A percentile compares a stretch with the other conserved stretches of the same genome.
These are phyloP conservation scores for Heteropelma amictum DNA, from an alignment of 2,888 invertebrate genomes.

Conservation along the genomic window DNA sequence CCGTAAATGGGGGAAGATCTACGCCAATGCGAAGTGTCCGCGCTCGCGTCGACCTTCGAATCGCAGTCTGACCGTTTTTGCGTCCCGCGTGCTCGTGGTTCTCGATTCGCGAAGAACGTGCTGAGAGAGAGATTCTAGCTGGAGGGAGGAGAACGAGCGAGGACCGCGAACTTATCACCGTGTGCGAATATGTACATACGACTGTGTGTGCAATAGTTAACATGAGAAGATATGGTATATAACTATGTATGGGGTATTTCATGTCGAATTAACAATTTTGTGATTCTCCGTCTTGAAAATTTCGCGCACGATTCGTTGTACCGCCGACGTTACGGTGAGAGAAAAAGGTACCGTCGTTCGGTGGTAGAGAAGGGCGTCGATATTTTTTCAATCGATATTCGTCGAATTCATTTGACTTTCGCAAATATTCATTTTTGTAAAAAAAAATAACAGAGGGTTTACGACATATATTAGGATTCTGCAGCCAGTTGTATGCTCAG, in stretches of 20 bases:
- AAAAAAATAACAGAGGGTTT: no score
- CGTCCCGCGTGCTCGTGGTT: slow-evolving; percentile 59
- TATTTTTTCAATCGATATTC: no score
- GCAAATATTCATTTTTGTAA: no score
- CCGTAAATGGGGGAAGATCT: slow-evolving; percentile 54
- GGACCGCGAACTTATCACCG: slow-evolving; percentile 29
- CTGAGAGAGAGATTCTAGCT: slow-evolving; percentile 49
- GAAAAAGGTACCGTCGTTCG: no score
- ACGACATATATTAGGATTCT: no score
- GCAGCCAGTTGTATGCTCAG: no score
- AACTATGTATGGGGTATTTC: slow-evolving; percentile 23
- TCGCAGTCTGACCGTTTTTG: slow-evolving; percentile 74
- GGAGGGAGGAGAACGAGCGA: slow-evolving; percentile 43
- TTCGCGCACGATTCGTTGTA: not conserved
- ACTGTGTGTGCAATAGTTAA: slow-evolving; percentile 30
- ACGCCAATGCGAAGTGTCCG: slow-evolving; percentile 72
- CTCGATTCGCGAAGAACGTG: slow-evolving; percentile 56
- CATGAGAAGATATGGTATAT: slow-evolving; percentile 32
- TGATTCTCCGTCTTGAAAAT: not conserved
- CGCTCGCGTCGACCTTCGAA: slow-evolving; percentile 71
- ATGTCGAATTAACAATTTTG: not conserved
- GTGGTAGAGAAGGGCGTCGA: no score
- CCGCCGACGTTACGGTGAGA: not conserved
- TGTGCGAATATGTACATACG: slow-evolving; percentile 18
- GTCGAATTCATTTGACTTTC: no score